Base-by-base conservation (phyloP, 35 echinoderm and acorn worm species). In the Holothuria glaberrima region DNA sequence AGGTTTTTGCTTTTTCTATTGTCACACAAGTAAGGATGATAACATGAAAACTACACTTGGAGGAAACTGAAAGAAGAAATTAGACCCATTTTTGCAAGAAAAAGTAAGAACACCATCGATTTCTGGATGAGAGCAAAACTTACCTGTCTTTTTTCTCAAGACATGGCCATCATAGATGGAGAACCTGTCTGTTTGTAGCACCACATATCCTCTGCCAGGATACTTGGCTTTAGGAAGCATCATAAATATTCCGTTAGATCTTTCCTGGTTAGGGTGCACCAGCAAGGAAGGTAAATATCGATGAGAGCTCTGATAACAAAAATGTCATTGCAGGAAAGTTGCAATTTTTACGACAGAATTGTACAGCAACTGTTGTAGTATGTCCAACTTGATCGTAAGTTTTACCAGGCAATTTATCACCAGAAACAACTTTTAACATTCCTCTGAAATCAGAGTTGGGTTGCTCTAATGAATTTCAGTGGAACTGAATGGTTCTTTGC, bases 141-240 rank as follows among this genome's bases (percentile, higher is more conserved):
- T 48, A 46, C 75, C 79, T 82, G 19, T 60, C 21, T 58, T 82
- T 5, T 30, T 26, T 60, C 57, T 82, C 22, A 82, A 32, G 32
- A 82, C 7, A 1, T 27, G 22, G 7, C 79, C 79, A 27, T 60
- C 28, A 33, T 82, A 82, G n/a, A 58, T 58, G 2, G 79, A 50
- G 22, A 82, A 82, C 22, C 79, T 56, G 48, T 82, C 79, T 7
- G 79, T 82, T 33, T 82, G 79, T 12, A 82, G 79, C 6, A 82
- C 79, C 20, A 82, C 79, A 82, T 82, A 82, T 21, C 79, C 79
- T 32, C 79, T 82, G 18, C 79, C 79, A 32, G 79, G 79, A 20
- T 82, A 82, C 79, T 58, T 82, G 22, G 79, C 79, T 6, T 36
- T 82, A 21, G 79, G 79, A 2, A 82, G 79, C 50, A 54, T 82